A percentile compares a stretch with the other conserved stretches of the same genome.
These are phyloP conservation scores for Cyphomyrmex costatus DNA, from an alignment of 1,140 invertebrate species.

Conservation along the genomic window DNA sequence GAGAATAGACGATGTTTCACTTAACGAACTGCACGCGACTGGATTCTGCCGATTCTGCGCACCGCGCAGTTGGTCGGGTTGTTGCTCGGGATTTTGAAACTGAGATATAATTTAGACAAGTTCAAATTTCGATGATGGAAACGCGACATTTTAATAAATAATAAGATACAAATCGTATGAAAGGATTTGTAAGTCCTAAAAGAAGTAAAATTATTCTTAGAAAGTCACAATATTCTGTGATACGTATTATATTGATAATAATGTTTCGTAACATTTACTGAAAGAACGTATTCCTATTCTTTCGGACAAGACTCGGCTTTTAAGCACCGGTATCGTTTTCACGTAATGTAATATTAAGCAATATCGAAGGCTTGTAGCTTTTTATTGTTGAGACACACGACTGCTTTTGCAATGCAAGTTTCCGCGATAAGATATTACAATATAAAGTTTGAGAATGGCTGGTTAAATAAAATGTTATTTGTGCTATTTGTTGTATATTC, in stretches of 20 bases:
- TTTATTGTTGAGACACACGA: conserved; percentile 27
- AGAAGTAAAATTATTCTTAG: conserved; percentile 14
- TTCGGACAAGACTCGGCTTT: conserved; percentile 22
- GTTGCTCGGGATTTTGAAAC: background rate
- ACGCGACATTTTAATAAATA: background rate
- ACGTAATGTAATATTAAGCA: conserved; percentile 24
- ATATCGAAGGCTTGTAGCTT: conserved; percentile 22
- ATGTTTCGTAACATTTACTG: conserved; percentile 9
- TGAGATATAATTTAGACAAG: background rate
- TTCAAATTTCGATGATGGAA: background rate
- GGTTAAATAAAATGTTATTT: conserved; percentile 55
- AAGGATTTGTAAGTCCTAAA: background rate
- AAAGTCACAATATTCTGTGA: conserved; percentile 70
- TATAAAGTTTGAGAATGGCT: conserved; percentile 80
- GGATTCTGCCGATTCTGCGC: background rate
- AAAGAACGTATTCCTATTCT: conserved; percentile 22
- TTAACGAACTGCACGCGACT: background rate
- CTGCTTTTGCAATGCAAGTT: conserved; percentile 32
- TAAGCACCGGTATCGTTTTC: conserved; percentile 24
- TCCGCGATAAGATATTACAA: conserved; percentile 42
- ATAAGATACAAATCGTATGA: background rate
- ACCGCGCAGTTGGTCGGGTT: background rate
- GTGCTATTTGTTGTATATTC: conserved; percentile 55
- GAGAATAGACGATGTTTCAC: background rate
- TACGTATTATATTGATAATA: conserved; percentile 48